phyloP scores from a whole-genome alignment of 2,888 invertebrate genomes.

The Bibio marci region DNA sequence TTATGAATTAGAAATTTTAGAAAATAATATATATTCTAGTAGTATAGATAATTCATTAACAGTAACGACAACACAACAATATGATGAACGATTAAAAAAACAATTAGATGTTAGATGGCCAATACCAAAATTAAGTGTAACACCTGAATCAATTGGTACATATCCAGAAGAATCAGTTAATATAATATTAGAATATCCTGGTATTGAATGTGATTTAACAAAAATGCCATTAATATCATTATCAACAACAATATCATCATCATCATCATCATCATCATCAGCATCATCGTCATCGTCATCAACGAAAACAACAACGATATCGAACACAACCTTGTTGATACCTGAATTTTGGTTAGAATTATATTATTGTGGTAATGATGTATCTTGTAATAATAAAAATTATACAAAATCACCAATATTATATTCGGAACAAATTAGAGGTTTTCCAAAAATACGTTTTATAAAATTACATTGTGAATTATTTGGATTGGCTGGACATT shows the following conservation, averaged over 20 bases:
- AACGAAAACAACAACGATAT: slow-evolving; percentile 14
- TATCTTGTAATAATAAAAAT: slow-evolving; percentile 44
- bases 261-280: slow-evolving; percentile 15
- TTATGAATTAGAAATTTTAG: slow-evolving; percentile 34
- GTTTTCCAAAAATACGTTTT: slow-evolving; percentile 48
- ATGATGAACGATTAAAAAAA: slow-evolving; percentile 24
- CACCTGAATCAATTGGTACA: slow-evolving; percentile 59
- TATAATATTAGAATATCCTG: slow-evolving; percentile 57
- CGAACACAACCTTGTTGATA: slow-evolving; percentile 13
- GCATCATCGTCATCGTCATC: background rate
- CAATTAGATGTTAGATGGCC: slow-evolving; percentile 72
- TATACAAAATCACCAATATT: slow-evolving; percentile 41
- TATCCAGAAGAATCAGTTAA: slow-evolving; percentile 60
- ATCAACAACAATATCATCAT: slow-evolving; percentile 9
- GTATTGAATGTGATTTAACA: slow-evolving; percentile 41
- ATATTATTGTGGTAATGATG: slow-evolving; percentile 61
- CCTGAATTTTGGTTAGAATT: slow-evolving; percentile 63
- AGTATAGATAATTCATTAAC: slow-evolving; percentile 1
- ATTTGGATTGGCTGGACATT: slow-evolving; percentile 70
- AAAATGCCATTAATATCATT: slow-evolving; percentile 16
- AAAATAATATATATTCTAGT: slow-evolving; percentile 4
- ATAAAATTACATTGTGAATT: slow-evolving; percentile 57
- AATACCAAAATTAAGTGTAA: slow-evolving; percentile 48
- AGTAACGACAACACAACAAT: slow-evolving; percentile 5
- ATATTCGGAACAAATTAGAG: slow-evolving; percentile 61